These are phyloP conservation scores for Notarius quadriscutis DNA, from an alignment of 2,113 vertebrate species.

Conservation along the genomic window DNA sequence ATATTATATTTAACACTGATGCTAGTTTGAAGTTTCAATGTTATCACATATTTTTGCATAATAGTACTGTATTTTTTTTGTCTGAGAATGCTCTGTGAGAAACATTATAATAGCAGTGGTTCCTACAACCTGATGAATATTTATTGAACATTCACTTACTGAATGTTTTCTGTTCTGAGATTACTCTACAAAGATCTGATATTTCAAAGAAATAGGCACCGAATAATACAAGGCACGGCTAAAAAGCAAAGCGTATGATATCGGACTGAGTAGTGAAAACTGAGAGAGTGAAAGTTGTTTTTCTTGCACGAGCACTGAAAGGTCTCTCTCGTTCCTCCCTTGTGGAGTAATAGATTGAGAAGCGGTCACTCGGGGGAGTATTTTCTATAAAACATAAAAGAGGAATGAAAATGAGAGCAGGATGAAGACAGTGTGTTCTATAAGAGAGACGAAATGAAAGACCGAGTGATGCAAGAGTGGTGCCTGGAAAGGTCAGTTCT, in stretches of 20 bases:
- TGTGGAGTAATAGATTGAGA: slow-evolving; percentile 14
- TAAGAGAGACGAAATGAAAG: slow-evolving; percentile 18
- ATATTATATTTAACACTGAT: neutral
- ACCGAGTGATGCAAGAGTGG: neutral
- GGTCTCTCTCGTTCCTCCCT: slow-evolving; percentile 26
- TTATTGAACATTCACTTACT: neutral
- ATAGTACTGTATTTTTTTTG: neutral
- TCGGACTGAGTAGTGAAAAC: neutral
- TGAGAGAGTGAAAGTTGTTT: neutral
- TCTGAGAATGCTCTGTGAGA: neutral
- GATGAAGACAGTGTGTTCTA: slow-evolving; percentile 1
- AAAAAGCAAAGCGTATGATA: neutral
- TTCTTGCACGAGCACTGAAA: slow-evolving; percentile 6
- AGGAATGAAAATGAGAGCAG: slow-evolving; percentile 26
- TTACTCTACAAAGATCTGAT: neutral
- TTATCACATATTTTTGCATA: neutral
- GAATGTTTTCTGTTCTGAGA: neutral
- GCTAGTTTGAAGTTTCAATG: neutral
- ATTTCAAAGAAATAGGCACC: neutral
- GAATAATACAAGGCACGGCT: no score
- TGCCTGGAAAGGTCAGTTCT: slow-evolving; percentile 59
- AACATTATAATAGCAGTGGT: neutral
- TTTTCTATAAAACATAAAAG: slow-evolving; percentile 43
- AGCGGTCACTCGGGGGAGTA: slow-evolving; percentile 17
- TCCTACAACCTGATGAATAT: neutral